Percentiles rank a stretch among this genome's conserved stretches.
These are phyloP conservation scores for Trachelus iudaicus DNA, from an alignment of 2,888 invertebrate genomes.

Conservation along the genomic window DNA sequence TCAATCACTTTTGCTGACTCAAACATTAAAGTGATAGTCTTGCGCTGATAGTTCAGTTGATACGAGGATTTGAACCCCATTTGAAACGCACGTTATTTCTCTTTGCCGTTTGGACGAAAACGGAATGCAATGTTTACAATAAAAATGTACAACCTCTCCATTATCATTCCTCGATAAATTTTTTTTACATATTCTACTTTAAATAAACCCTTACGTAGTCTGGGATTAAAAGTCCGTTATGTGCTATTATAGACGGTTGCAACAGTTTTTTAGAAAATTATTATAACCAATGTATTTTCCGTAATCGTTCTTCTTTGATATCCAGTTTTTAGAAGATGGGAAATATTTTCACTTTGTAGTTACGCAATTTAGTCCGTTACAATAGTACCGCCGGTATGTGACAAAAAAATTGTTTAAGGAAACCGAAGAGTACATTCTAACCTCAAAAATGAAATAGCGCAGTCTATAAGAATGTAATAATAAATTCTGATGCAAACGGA, in stretches of 20 bases:
- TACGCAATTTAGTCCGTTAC: neutral
- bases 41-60: neutral
- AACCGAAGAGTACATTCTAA: too few species aligned
- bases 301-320: neutral
- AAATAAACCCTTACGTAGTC: neutral
- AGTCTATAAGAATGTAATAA: too few species aligned
- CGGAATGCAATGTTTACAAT: neutral
- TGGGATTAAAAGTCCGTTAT: neutral
- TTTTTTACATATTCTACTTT: neutral
- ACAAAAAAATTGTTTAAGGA: neutral
- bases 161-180: neutral
- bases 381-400: neutral
- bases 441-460: too few species aligned
- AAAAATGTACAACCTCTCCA: neutral
- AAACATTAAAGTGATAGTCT: neutral
- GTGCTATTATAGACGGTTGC: neutral
- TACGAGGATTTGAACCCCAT: neutral
- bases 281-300: too few species aligned
- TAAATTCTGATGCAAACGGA: too few species aligned
- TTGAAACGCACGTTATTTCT: neutral
- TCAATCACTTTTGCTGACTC: neutral
- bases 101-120: neutral
- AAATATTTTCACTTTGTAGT: neutral
- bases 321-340: neutral
- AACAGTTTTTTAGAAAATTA: too few species aligned